A percentile compares a stretch with the other conserved stretches of the same genome.
Conservation (phyloP, 1,140 invertebrate species). For the Reticulitermes speratus region DNA sequence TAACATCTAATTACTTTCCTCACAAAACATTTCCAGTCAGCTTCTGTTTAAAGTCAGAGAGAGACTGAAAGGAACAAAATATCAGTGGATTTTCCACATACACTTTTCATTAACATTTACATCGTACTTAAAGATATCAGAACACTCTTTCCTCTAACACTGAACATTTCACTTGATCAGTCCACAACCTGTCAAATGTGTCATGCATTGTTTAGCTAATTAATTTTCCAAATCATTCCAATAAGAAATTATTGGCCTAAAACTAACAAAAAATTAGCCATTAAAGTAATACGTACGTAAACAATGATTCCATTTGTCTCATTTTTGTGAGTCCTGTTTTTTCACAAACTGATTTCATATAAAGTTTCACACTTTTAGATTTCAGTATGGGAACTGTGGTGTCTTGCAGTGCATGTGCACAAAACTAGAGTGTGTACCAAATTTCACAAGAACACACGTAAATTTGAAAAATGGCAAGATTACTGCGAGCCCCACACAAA, state of each 20-base stretch:
- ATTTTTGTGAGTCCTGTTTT: not conserved
- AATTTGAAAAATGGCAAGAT: too few relatives aligned
- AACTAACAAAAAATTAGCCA: not conserved
- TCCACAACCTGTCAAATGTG: constrained; percentile 20
- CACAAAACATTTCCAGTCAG: constrained; percentile 17
- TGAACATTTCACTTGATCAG: constrained; percentile 20
- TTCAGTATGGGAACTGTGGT: not conserved
- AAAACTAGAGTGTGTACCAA: too few relatives aligned
- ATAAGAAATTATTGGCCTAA: constrained; percentile 3
- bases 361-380: not conserved
- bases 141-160: constrained; percentile 17
- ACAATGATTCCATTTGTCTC: not conserved
- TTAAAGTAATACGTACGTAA: not conserved
- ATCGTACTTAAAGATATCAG: not conserved
- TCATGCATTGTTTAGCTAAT: constrained; percentile 5
- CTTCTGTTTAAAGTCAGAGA: constrained; percentile 32
- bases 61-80: constrained; percentile 13
- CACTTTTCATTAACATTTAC: not conserved
- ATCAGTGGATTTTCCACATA: not conserved
- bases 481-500: too few relatives aligned
- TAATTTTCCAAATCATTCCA: constrained; percentile 15
- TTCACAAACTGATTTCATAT: not conserved
- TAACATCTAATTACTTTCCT: not conserved
- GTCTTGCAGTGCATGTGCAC: too few relatives aligned
- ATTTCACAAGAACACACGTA: too few relatives aligned